These are phyloP conservation scores for Buceros bicornis DNA, from an alignment of 2,797 vertebrate genomes.

Conservation along the genomic window DNA sequence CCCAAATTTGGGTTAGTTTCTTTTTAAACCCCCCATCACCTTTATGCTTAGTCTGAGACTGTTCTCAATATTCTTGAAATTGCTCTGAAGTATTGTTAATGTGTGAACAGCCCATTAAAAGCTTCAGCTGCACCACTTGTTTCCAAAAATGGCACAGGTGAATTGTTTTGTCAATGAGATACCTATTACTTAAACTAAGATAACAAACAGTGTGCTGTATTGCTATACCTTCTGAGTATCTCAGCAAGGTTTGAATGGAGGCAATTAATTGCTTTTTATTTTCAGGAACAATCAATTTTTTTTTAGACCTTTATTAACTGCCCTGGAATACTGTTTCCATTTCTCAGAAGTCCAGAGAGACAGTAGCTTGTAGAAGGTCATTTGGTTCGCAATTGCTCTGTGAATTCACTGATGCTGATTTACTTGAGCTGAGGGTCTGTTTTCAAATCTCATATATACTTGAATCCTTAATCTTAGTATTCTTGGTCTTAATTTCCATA, in stretches of 20 bases:
- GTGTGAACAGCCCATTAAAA: neutral
- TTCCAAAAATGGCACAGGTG: neutral
- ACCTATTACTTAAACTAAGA: neutral
- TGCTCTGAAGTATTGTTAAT: neutral
- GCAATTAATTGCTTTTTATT: neutral
- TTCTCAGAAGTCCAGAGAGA: neutral
- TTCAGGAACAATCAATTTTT: neutral
- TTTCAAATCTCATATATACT: neutral
- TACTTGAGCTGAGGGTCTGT: neutral
- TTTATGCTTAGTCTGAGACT: neutral
- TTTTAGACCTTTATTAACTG: neutral
- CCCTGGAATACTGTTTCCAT: neutral
- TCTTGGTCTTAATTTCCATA: neutral
- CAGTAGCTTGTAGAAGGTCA: neutral
- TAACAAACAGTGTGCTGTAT: neutral
- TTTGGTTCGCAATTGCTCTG: neutral
- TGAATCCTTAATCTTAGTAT: neutral
- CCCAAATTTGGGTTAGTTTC: fast-evolving
- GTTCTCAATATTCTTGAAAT: neutral
- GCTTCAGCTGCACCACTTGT: neutral
- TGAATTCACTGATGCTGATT: neutral
- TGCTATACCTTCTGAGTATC: neutral
- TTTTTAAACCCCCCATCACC: neutral
- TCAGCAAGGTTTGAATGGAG: neutral
- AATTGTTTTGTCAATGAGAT: neutral